Conservation (phyloP, 2,888 invertebrate species). For the Andrena chrysosceles region DNA sequence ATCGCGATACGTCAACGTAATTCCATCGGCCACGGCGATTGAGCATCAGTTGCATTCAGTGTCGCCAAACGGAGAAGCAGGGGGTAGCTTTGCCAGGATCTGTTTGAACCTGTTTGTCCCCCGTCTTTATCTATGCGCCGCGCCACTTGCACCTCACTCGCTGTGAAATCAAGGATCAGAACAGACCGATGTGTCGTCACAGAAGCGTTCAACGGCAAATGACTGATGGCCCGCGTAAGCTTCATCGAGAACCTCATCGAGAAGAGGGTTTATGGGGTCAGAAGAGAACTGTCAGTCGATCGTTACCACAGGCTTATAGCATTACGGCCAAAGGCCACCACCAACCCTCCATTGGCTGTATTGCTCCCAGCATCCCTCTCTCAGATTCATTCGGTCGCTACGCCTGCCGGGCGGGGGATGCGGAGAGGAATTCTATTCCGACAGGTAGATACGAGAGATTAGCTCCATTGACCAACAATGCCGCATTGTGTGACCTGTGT, state of each 20-base stretch:
- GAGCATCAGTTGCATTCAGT: slow-evolving; percentile 25
- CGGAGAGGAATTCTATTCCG: slow-evolving; percentile 70
- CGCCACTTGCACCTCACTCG: not conserved
- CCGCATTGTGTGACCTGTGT: slow-evolving; percentile 62
- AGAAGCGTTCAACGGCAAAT: slow-evolving; percentile 38
- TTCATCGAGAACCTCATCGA: slow-evolving; percentile 37
- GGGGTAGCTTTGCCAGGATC: slow-evolving; percentile 5
- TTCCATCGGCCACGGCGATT: slow-evolving; percentile 11
- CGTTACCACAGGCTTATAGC: slow-evolving; percentile 72
- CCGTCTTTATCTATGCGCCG: slow-evolving; percentile 4
- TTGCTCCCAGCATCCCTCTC: slow-evolving; percentile 12
- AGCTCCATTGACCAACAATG: slow-evolving; percentile 75
- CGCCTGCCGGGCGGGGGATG: slow-evolving; percentile 46
- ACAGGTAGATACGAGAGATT: slow-evolving; percentile 67
- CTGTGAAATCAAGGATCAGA: slow-evolving; percentile 11
- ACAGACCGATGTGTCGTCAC: slow-evolving; percentile 15
- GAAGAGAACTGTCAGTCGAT: slow-evolving; percentile 66
- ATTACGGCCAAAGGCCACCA: slow-evolving; percentile 62
- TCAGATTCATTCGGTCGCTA: slow-evolving; percentile 14
- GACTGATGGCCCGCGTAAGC: slow-evolving; percentile 38
- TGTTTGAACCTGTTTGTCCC: slow-evolving; percentile 21
- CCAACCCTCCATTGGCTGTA: slow-evolving; percentile 26
- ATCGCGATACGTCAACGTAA: slow-evolving; percentile 29
- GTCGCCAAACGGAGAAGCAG: slow-evolving; percentile 26
- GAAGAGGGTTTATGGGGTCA: slow-evolving; percentile 41